A percentile compares a stretch with the other conserved stretches of the same genome.
phyloP scores from a whole-genome alignment of 2,888 invertebrate genomes.

The Eupithecia subfuscata region DNA sequence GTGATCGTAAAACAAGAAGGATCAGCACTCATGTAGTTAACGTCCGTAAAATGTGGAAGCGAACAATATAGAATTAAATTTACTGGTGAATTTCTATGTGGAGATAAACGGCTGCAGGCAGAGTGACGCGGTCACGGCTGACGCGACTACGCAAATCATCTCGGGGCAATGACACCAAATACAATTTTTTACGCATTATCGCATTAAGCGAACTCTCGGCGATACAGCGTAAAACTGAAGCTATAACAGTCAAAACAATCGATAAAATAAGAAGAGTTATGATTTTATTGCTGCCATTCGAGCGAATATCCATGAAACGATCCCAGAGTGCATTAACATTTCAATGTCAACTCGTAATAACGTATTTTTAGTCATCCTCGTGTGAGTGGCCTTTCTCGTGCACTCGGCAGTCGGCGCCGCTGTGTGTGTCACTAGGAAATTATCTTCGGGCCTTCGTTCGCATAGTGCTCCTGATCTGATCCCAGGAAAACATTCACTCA shows the following conservation, averaged over 20 bases:
- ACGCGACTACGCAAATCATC: slow-evolving; percentile 53
- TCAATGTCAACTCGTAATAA: slow-evolving; percentile 82
- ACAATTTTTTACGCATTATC: slow-evolving; percentile 67
- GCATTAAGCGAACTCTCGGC: slow-evolving; percentile 58
- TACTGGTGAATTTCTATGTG: slow-evolving; percentile 40
- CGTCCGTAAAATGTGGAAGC: slow-evolving; percentile 55
- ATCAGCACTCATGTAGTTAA: slow-evolving; percentile 53
- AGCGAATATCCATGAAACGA: slow-evolving; percentile 71
- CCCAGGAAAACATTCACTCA: slow-evolving; percentile 50
- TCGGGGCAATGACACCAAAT: slow-evolving; percentile 63
- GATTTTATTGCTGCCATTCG: slow-evolving; percentile 57
- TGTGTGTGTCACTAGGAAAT: slow-evolving; percentile 69
- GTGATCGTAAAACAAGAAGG: slow-evolving; percentile 54
- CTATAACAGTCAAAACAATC: slow-evolving; percentile 73
- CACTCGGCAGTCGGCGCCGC: slow-evolving; percentile 49
- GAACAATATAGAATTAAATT: slow-evolving; percentile 56
- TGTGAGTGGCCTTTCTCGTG: slow-evolving; percentile 74
- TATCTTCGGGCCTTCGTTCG: slow-evolving; percentile 69
- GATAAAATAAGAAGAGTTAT: slow-evolving; percentile 66
- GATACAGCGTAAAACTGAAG: slow-evolving; percentile 61
- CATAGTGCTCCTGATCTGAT: slow-evolving; percentile 52
- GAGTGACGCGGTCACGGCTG: slow-evolving; percentile 50
- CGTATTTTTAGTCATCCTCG: slow-evolving; percentile 79
- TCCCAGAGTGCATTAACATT: slow-evolving; percentile 81
- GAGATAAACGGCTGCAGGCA: slow-evolving; percentile 42